These are phyloP conservation scores for Zoanthus sociatus DNA, from an alignment of 92 coral and sea anemone species.

Conservation along the genomic window DNA sequence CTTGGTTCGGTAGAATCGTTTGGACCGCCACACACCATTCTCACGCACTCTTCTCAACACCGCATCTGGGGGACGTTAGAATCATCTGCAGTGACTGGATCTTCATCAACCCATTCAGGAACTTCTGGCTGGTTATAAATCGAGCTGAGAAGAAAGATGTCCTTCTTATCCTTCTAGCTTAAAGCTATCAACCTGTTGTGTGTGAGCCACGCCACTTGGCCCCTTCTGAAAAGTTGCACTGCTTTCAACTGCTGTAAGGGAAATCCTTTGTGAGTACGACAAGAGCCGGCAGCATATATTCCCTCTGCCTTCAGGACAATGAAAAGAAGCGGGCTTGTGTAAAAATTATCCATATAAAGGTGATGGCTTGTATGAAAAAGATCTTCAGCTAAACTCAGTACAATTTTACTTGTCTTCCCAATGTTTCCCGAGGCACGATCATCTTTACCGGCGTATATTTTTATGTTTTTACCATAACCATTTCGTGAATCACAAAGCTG, in stretches of 20 bases:
- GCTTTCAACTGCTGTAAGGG: too few relatives aligned
- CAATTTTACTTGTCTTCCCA: slow-evolving; percentile 44
- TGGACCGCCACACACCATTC: slow-evolving; percentile 26
- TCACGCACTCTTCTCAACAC: slow-evolving; percentile 32
- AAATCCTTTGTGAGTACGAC: slow-evolving; percentile 29
- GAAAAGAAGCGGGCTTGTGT: slow-evolving; percentile 44
- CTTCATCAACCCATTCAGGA: slow-evolving; percentile 52
- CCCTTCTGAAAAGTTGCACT: slow-evolving; percentile 15
- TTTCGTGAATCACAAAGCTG: slow-evolving; percentile 57
- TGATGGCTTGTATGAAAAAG: too few relatives aligned
- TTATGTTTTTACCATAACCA: slow-evolving; percentile 55
- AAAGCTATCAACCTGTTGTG: too few relatives aligned
- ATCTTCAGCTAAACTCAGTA: too few relatives aligned
- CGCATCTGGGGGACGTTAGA: slow-evolving; percentile 21
- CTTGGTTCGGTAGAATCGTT: slow-evolving; percentile 25
- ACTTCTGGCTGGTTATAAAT: slow-evolving; percentile 54
- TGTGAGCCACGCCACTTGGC: too few relatives aligned
- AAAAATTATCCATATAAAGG: slow-evolving; percentile 61
- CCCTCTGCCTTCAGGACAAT: too few relatives aligned
- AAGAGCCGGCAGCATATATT: slow-evolving; percentile 16
- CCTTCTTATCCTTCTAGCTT: too few relatives aligned
- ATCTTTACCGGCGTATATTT: slow-evolving; percentile 61
- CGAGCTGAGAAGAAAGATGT: not conserved
- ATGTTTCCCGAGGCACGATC: slow-evolving; percentile 46
- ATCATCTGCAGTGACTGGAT: slow-evolving; percentile 40